phyloP scores from a whole-genome alignment of 1,140 invertebrate species.

The Pogonognathellus flavescens region DNA sequence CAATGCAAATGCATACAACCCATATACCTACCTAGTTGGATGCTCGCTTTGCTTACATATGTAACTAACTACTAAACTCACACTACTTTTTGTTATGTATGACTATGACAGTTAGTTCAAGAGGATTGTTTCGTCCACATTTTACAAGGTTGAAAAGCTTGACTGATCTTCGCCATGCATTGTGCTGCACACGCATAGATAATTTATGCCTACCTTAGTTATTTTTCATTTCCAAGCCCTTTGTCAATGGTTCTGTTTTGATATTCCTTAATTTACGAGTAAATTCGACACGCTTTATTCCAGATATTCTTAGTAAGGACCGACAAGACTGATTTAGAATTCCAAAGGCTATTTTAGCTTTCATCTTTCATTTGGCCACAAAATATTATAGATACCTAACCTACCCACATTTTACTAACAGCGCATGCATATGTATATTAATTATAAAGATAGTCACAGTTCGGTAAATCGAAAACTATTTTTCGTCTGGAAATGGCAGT shows the following conservation, averaged over 20 bases:
- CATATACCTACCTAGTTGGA: neutral
- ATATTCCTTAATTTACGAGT: slow-evolving; percentile 30
- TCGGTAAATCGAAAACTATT: too few relatives aligned
- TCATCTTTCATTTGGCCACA: too few relatives aligned
- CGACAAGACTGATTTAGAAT: too few relatives aligned
- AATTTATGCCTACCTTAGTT: slow-evolving; percentile 6
- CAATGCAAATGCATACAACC: neutral
- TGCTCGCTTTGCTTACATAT: too few relatives aligned
- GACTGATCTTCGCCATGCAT: slow-evolving; percentile 34
- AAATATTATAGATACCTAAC: too few relatives aligned
- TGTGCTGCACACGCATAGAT: slow-evolving; percentile 30
- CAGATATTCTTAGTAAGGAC: neutral
- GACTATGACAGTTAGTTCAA: slow-evolving; percentile 6
- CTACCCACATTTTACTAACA: too few relatives aligned
- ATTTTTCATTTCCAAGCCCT: slow-evolving; percentile 36
- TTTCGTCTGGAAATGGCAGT: too few relatives aligned
- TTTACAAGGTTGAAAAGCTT: slow-evolving; percentile 6
- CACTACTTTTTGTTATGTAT: neutral
- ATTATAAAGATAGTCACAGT: too few relatives aligned
- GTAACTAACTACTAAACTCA: neutral
- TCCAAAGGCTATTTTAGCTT: too few relatives aligned
- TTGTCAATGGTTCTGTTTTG: slow-evolving; percentile 12
- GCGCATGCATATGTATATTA: too few relatives aligned
- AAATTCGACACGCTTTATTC: slow-evolving; percentile 25
- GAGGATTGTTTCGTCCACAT: neutral